Evolutionary conservation across 2,113 vertebrate species (phyloP).

Genomic region (Gopherus evgoodei): DNA sequence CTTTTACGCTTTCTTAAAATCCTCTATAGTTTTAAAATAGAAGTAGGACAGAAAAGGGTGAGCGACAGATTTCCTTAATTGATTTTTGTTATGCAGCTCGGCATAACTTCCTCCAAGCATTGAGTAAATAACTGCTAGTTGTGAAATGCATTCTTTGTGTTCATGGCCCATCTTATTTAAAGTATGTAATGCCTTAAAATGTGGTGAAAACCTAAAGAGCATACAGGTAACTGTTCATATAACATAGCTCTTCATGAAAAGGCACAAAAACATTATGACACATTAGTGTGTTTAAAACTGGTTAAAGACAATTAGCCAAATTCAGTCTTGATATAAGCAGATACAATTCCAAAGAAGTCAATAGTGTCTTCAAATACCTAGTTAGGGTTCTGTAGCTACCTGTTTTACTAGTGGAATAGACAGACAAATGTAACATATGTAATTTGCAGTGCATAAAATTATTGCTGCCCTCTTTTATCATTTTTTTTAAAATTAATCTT

Average conservation of each 20-base stretch:
- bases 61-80: background rate
- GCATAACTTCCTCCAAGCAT: background rate
- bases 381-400: background rate
- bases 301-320: background rate
- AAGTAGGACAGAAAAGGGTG: slow-evolving; percentile 51
- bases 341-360: background rate
- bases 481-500: slow-evolving; percentile 52
- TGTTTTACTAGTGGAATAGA: background rate
- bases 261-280: background rate
- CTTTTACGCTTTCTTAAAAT: slow-evolving; percentile 26
- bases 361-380: background rate
- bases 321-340: background rate
- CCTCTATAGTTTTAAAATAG: slow-evolving; percentile 49
- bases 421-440: background rate
- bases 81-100: background rate
- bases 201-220: slow-evolving; percentile 3
- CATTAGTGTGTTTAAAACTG: slow-evolving; percentile 38
- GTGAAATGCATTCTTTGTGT: background rate
- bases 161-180: background rate
- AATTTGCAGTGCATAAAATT: slow-evolving; percentile 9
- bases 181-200: slow-evolving; percentile 55
- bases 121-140: background rate
- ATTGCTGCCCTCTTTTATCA: background rate
- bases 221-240: slow-evolving; percentile 64
- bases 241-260: slow-evolving; percentile 35